These are phyloP conservation scores for Drosophila percnosoma DNA, from an alignment of 2,888 invertebrate genomes.

Conservation along the genomic window DNA sequence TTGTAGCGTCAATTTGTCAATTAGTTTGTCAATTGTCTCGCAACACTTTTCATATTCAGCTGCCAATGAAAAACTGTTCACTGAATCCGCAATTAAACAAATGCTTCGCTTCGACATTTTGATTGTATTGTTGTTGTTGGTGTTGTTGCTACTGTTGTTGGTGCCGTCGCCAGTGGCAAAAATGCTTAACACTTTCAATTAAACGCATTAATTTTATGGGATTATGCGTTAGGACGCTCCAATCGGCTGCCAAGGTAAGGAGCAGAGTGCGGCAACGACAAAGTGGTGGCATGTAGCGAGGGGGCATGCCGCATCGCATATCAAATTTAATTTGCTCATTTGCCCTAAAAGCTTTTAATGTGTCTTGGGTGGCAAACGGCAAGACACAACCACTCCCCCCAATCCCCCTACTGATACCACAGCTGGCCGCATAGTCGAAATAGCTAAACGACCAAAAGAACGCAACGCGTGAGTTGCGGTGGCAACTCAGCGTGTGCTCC, in stretches of 20 bases:
- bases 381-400: background rate
- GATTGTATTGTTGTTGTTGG: background rate
- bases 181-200: constrained; percentile 78
- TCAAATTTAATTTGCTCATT: constrained; percentile 81
- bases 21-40: constrained; percentile 64
- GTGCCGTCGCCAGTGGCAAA: constrained; percentile 44
- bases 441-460: constrained; percentile 27
- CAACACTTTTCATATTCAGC: constrained; percentile 48
- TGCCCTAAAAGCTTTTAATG: constrained; percentile 81
- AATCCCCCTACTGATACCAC: background rate
- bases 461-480: background rate
- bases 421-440: constrained; percentile 43
- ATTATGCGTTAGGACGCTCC: constrained; percentile 49
- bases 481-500: background rate
- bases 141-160: constrained; percentile 9
- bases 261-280: background rate
- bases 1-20: constrained; percentile 68
- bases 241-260: constrained; percentile 5
- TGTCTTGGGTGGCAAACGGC: constrained; percentile 59
- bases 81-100: constrained; percentile 65
- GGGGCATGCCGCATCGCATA: constrained; percentile 57
- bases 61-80: constrained; percentile 20
- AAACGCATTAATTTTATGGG: constrained; percentile 79
- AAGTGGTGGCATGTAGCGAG: background rate
- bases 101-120: constrained; percentile 31